A percentile compares a stretch with the other conserved stretches of the same genome.
Conservation (phyloP, 30 jellyfish, hydroid and myxozoan genomes). For the Mastigias papua region DNA sequence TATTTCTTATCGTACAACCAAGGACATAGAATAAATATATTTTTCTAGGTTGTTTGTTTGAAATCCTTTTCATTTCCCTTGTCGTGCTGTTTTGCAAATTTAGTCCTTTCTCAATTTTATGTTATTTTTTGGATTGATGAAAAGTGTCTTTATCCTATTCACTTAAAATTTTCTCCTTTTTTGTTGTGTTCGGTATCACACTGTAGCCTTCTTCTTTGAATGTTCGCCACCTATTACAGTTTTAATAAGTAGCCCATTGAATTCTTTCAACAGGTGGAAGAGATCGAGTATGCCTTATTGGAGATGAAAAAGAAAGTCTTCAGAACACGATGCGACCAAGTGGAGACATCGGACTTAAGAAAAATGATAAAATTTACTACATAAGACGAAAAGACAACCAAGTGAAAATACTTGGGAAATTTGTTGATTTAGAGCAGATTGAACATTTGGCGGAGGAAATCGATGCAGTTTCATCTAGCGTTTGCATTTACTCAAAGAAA, state of each 20-base stretch:
- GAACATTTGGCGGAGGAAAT: conserved; percentile 39
- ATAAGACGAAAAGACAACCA: conserved; percentile 72
- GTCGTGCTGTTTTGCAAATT: no score
- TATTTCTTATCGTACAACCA: no score
- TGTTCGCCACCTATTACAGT: not conserved
- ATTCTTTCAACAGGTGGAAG: conserved; percentile 54
- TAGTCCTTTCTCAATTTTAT: no score
- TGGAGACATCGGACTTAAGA: conserved; percentile 85
- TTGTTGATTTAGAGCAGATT: conserved; percentile 57
- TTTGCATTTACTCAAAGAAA: conserved; percentile 9
- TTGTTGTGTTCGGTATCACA: no score
- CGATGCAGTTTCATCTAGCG: conserved; percentile 25
- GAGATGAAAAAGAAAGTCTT: conserved; percentile 41
- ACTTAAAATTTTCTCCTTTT: no score
- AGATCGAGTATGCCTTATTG: conserved; percentile 71
- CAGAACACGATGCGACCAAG: conserved; percentile 68
- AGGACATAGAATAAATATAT: no score
- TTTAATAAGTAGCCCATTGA: not conserved
- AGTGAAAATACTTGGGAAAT: conserved; percentile 84
- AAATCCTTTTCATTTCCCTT: no score
- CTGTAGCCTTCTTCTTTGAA: no score
- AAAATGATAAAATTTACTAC: conserved; percentile 69
- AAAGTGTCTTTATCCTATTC: no score
- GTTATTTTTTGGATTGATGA: no score
- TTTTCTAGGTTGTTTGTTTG: no score